Conservation (phyloP, 2,888 invertebrate genomes). For the Noctua comes region DNA sequence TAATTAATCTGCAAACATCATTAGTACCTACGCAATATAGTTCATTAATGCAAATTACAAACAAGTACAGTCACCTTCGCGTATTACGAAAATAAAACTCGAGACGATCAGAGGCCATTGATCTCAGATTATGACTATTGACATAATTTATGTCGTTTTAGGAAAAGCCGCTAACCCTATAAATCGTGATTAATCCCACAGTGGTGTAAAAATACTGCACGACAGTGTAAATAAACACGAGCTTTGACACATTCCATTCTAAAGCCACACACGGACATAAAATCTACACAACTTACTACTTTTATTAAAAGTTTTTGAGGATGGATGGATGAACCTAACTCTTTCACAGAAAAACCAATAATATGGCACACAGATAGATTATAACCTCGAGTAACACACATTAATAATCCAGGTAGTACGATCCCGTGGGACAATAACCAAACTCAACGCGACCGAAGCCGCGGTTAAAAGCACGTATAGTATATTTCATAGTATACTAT, state of each 20-base stretch:
- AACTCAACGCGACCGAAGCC: neutral
- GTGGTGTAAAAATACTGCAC: conserved; percentile 30
- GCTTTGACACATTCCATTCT: conserved; percentile 36
- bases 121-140: conserved; percentile 6
- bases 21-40: conserved; percentile 46
- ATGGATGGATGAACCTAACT: neutral
- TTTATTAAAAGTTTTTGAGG: neutral
- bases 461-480: neutral
- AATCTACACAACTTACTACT: conserved; percentile 10
- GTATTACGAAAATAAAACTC: conserved; percentile 22
- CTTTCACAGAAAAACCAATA: neutral
- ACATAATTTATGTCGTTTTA: conserved; percentile 8
- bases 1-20: conserved; percentile 43
- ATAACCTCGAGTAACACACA: neutral
- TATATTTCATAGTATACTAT: conserved; percentile 32
- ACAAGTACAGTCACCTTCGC: conserved; percentile 31
- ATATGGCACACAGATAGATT: neutral
- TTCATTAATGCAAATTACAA: conserved; percentile 48
- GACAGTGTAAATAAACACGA: conserved; percentile 45
- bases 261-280: conserved; percentile 28
- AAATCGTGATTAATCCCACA: conserved; percentile 29
- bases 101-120: conserved; percentile 11
- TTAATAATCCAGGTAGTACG: neutral
- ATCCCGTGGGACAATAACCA: neutral
- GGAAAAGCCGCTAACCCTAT: neutral